Conservation (phyloP, 1,140 invertebrate species). For the Ceratosolen fusciceps region DNA sequence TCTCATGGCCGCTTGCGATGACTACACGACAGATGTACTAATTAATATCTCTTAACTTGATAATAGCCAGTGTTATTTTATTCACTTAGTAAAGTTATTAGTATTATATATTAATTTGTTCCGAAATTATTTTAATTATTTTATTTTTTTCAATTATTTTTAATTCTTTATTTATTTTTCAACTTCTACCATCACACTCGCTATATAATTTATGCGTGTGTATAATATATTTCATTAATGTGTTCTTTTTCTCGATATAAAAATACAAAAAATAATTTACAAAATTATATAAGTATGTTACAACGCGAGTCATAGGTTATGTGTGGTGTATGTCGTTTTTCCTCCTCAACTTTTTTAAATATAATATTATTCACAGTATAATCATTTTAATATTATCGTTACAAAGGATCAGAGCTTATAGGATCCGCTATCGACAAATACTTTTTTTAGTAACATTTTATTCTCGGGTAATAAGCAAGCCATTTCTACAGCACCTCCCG, state of each 20-base stretch:
- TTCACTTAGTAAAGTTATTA: conserved; percentile 20
- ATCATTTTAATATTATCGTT: conserved; percentile 47
- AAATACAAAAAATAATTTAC: conserved; percentile 61
- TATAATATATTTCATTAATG: conserved; percentile 50
- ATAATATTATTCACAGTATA: conserved; percentile 47
- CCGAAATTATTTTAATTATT: conserved; percentile 19
- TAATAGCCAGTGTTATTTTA: conserved; percentile 2
- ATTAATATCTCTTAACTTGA: conserved; percentile 24
- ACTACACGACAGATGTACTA: conserved; percentile 24
- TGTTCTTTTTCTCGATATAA: conserved; percentile 55
- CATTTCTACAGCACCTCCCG: conserved; percentile 46
- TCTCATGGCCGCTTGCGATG: conserved; percentile 16
- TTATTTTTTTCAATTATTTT: conserved; percentile 47
- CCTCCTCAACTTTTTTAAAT: conserved; percentile 41
- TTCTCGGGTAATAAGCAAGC: conserved; percentile 50
- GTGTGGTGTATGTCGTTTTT: conserved; percentile 40
- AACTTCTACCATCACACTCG: conserved; percentile 45
- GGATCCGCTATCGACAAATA: conserved; percentile 53
- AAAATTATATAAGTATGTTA: conserved; percentile 55
- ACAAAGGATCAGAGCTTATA: conserved; percentile 44
- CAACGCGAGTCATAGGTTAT: conserved; percentile 49
- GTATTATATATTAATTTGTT: conserved; percentile 29
- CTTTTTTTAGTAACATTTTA: conserved; percentile 55
- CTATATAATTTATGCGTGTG: conserved; percentile 45
- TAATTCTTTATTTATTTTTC: conserved; percentile 48